Conservation (phyloP, 2,888 invertebrate species). For the Coelinius sp. region DNA sequence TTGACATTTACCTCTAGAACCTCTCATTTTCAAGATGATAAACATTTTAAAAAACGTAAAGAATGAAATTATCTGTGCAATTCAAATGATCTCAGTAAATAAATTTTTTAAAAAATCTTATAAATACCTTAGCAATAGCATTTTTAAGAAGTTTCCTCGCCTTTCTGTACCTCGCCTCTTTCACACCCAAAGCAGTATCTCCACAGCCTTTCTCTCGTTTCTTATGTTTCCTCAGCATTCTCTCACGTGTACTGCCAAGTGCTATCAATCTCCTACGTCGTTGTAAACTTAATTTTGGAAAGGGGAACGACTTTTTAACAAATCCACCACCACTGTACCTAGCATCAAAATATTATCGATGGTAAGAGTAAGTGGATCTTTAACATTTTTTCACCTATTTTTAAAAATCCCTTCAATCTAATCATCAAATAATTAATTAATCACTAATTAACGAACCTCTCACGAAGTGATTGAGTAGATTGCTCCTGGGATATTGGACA, state of each 20-base stretch:
- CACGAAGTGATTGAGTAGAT: conserved; percentile 63
- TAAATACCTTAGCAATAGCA: conserved; percentile 69
- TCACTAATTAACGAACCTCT: conserved; percentile 64
- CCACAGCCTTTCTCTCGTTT: conserved; percentile 62
- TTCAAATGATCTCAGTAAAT: no score
- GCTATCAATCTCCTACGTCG: conserved; percentile 72
- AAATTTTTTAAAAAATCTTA: no score
- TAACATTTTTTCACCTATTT: background rate
- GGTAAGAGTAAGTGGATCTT: conserved; percentile 3
- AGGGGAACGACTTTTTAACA: conserved; percentile 75
- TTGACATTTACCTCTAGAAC: no score
- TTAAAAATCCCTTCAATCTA: background rate
- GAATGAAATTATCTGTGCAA: no score
- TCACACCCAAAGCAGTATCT: conserved; percentile 59
- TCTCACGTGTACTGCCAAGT: conserved; percentile 68
- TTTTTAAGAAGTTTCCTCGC: conserved; percentile 70
- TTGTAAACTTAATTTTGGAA: conserved; percentile 73
- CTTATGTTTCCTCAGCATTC: conserved; percentile 67
- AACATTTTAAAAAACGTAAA: no score
- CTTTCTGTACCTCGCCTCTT: conserved; percentile 67
- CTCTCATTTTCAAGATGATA: no score
- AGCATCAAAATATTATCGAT: conserved; percentile 33
- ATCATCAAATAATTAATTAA: no score
- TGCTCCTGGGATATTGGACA: conserved; percentile 59
- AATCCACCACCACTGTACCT: conserved; percentile 73